Evolutionary conservation across 2,113 vertebrate genomes (phyloP).

Genomic region (Gadus chalcogrammus): DNA sequence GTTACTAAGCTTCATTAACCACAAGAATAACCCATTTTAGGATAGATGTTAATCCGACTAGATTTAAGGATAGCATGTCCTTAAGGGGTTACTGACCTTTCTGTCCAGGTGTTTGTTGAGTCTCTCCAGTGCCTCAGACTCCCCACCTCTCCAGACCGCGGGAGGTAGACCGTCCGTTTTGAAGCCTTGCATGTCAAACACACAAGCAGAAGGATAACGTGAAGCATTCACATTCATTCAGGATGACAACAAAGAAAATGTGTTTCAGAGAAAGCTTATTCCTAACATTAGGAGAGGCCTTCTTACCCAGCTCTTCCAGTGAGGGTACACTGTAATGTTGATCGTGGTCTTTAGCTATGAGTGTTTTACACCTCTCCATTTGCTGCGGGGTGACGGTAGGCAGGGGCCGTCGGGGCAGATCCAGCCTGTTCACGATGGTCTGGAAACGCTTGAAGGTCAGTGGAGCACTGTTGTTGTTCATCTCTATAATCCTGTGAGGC

Average conservation of each 20-base stretch:
- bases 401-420: conserved; percentile 86
- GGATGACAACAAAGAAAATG: too few relatives aligned
- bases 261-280: neutral
- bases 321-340: conserved; percentile 89
- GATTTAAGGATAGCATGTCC: too few relatives aligned
- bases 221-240: too few relatives aligned
- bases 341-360: conserved; percentile 85
- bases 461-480: conserved; percentile 90
- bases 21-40: too few relatives aligned
- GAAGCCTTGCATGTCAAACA: conserved; percentile 74
- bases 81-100: conserved; percentile 75
- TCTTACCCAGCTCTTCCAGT: conserved; percentile 90
- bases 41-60: neutral
- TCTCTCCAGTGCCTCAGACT: conserved; percentile 87
- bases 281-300: neutral
- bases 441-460: conserved; percentile 97
- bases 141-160: conserved; percentile 89
- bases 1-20: too few relatives aligned
- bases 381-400: conserved; percentile 79
- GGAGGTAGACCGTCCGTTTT: conserved; percentile 76
- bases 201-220: too few relatives aligned
- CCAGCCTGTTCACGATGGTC: conserved; percentile 89
- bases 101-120: conserved; percentile 91
- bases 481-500: conserved; percentile 85
- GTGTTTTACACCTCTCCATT: conserved; percentile 82